Evolutionary conservation across 2,797 vertebrate genomes (phyloP), one percentile per base, ranked within the genome.

Genomic region (Takifugu ocellatus): DNA sequence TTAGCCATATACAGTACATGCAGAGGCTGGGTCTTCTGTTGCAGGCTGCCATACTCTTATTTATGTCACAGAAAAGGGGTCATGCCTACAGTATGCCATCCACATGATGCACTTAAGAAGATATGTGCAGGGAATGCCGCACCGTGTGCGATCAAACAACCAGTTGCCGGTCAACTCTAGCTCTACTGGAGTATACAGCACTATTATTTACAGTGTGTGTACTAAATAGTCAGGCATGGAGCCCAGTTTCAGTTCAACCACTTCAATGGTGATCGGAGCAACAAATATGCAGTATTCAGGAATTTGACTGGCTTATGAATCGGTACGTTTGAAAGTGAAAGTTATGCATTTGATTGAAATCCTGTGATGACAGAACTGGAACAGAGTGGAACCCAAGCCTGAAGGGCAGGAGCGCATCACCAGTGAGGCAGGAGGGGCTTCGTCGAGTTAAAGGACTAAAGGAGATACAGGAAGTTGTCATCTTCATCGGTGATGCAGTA

Each of bases 161-260:
- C 78, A 84, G 80, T 68, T 85, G 84, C 81, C 86, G 87, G 85
- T 86, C 80, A 78, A 77, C 83, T 11, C n/a, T 83, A 84, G 71
- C 78, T 80, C 81, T 81, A 84, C 71, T 76, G 65, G 78, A 82
- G 72, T 79, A 81, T 80, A 86, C 74, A 71, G 70, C 70, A 72
- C 67, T 75, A 79, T 54, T 85, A 87, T 88, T 79, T 88, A 87
- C 85, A 89, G 74, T 77, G 65, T 74, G 73, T 76, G 77, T 63
- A 64, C 57, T 60, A 59, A 52, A 58, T 62, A 25, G 49, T 70
- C 74, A 71, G 68, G 69, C 50, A 62, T 58, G 81, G 66, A 65
- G 70, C 31, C 75, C 63, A 5, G 7, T 61, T 64, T 71, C 74
- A 80, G 70, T 74, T 77, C 74, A 85, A 42, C 39, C 65, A 65